Evolutionary conservation across 2,797 vertebrate genomes (phyloP).

Genomic region (Florisuga fusca): DNA sequence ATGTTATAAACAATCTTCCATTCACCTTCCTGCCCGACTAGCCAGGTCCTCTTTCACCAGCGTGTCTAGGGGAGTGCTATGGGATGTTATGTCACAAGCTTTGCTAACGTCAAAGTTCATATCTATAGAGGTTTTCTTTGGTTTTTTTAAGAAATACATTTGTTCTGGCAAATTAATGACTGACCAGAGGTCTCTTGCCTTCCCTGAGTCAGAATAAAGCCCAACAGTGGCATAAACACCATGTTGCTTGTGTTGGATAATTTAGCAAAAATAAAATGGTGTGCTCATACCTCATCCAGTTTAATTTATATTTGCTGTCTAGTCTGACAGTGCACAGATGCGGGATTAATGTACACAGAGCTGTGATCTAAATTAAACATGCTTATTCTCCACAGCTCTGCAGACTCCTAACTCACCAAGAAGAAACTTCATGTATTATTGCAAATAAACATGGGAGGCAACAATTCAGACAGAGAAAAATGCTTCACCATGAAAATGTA

Average conservation of each 20-base stretch:
- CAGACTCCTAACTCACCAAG: not conserved
- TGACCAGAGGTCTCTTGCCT: not conserved
- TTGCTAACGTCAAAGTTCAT: not conserved
- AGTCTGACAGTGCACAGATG: not conserved
- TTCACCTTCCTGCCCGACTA: not conserved
- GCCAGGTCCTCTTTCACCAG: not conserved
- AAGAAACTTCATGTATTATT: not conserved
- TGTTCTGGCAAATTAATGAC: not conserved
- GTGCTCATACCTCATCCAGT: not conserved
- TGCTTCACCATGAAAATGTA: not conserved
- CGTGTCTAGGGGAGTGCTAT: not conserved
- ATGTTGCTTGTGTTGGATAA: not conserved
- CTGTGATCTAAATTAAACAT: conserved; percentile 16
- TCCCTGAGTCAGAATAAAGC: not conserved
- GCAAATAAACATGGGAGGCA: not conserved
- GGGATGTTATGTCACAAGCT: not conserved
- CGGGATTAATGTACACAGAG: conserved; percentile 7
- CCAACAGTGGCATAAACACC: not conserved
- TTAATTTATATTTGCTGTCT: conserved; percentile 35
- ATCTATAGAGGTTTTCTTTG: not conserved
- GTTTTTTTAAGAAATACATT: not conserved
- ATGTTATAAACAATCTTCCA: not conserved
- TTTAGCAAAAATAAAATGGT: not conserved
- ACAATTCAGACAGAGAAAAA: not conserved
- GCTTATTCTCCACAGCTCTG: not conserved